These are phyloP conservation scores for Zhuqinia jingwanae DNA, from an alignment of 2,888 invertebrate species.

Conservation along the genomic window DNA sequence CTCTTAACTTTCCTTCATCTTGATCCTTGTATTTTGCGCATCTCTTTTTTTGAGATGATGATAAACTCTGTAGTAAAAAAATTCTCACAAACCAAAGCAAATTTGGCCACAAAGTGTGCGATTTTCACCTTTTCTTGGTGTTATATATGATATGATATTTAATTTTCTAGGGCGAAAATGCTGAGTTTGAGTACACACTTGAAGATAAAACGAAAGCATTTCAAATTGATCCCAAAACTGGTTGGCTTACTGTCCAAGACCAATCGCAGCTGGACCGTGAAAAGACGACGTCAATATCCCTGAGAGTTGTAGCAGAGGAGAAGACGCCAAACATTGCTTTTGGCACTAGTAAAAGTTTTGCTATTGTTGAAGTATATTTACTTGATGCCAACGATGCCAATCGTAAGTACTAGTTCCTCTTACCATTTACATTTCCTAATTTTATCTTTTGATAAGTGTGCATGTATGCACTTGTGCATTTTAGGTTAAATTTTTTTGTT, in stretches of 20 bases:
- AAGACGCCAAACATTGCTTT: constrained; percentile 82
- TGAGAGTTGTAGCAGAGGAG: constrained; percentile 91
- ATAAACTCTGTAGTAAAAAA: neutral
- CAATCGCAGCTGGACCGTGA: constrained; percentile 91
- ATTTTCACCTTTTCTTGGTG: constrained; percentile 34
- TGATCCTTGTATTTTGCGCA: neutral
- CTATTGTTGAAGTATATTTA: constrained; percentile 90
- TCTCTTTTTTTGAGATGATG: neutral
- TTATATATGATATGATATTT: constrained; percentile 28
- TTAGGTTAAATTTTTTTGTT: neutral
- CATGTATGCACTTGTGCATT: neutral
- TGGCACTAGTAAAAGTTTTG: constrained; percentile 82
- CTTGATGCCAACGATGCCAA: constrained; percentile 91
- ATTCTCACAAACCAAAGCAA: constrained; percentile 55
- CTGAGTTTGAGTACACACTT: constrained; percentile 90
- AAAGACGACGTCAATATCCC: constrained; percentile 86
- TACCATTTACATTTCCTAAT: neutral
- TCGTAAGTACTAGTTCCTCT: constrained; percentile 62
- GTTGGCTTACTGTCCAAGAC: constrained; percentile 91
- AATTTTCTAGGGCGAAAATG: constrained; percentile 86
- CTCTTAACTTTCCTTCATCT: no score
- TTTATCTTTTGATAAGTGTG: neutral
- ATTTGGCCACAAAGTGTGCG: constrained; percentile 59
- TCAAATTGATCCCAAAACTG: constrained; percentile 88
- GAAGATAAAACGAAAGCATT: constrained; percentile 89